Evolutionary conservation across 2,113 vertebrate species (phyloP).

Genomic region (Conger conger): DNA sequence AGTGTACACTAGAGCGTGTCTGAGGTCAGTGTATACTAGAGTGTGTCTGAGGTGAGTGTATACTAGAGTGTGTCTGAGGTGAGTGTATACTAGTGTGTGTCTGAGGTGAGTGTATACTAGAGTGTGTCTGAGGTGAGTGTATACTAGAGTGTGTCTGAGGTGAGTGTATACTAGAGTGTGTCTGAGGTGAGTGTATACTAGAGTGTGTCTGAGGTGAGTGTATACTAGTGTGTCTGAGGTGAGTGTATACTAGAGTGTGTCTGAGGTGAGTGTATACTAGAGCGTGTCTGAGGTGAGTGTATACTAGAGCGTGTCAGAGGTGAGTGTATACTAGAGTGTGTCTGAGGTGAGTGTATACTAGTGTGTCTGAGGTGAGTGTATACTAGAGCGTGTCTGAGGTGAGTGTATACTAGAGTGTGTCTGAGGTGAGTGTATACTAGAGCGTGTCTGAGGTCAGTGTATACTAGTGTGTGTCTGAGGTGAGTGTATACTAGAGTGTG

Average conservation of each 20-base stretch:
- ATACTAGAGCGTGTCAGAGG: conserved; percentile 25
- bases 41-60: too few relatives aligned
- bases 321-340: conserved; percentile 23
- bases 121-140: conserved; percentile 21
- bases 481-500: conserved; percentile 15
- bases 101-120: conserved; percentile 21
- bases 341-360: conserved; percentile 26
- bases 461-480: too few relatives aligned
- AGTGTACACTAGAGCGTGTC: conserved; percentile 16
- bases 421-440: conserved; percentile 21
- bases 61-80: conserved; percentile 26
- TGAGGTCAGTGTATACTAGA: conserved; percentile 27
- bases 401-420: too few relatives aligned
- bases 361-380: too few relatives aligned
- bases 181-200: conserved; percentile 29
- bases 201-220: conserved; percentile 20
- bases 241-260: conserved; percentile 16
- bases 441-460: conserved; percentile 21
- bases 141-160: too few relatives aligned
- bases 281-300: too few relatives aligned
- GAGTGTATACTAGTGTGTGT: too few relatives aligned
- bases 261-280: conserved; percentile 26
- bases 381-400: conserved; percentile 26
- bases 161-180: conserved; percentile 15
- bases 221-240: too few relatives aligned